phyloP scores from a whole-genome alignment of 1,140 invertebrate species.

The Lepidurus couesii region DNA sequence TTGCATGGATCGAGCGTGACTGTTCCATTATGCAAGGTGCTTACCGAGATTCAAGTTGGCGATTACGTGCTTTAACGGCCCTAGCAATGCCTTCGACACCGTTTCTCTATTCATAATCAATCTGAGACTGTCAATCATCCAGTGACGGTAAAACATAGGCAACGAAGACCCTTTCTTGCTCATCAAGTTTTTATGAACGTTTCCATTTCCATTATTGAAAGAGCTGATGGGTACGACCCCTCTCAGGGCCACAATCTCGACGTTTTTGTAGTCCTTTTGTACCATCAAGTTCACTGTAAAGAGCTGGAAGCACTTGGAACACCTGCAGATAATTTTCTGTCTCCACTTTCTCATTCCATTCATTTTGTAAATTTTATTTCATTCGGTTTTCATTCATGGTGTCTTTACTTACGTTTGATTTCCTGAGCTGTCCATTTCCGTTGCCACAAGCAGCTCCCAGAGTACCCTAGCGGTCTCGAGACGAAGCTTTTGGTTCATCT shows the following conservation, averaged over 20 bases:
- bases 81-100: slow-evolving; percentile 38
- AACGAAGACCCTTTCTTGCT: slow-evolving; percentile 23
- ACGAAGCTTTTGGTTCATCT: neutral
- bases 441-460: slow-evolving; percentile 37
- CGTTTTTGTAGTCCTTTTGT: slow-evolving; percentile 41
- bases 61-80: slow-evolving; percentile 35
- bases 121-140: slow-evolving; percentile 37
- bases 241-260: slow-evolving; percentile 41
- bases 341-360: neutral
- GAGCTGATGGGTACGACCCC: slow-evolving; percentile 38
- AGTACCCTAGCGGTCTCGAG: slow-evolving; percentile 31
- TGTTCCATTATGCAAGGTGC: slow-evolving; percentile 33
- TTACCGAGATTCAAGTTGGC: slow-evolving; percentile 37
- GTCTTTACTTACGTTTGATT: slow-evolving; percentile 17
- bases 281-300: slow-evolving; percentile 42
- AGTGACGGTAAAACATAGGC: slow-evolving; percentile 37
- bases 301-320: slow-evolving; percentile 43
- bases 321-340: slow-evolving; percentile 37
- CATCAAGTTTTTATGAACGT: no score
- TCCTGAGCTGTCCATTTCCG: neutral
- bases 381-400: neutral
- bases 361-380: neutral
- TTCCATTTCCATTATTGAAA: slow-evolving; percentile 32
- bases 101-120: slow-evolving; percentile 36
- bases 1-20: neutral